phyloP scores from a whole-genome alignment of 2,797 vertebrate genomes.

The Spondyliosoma cantharus region DNA sequence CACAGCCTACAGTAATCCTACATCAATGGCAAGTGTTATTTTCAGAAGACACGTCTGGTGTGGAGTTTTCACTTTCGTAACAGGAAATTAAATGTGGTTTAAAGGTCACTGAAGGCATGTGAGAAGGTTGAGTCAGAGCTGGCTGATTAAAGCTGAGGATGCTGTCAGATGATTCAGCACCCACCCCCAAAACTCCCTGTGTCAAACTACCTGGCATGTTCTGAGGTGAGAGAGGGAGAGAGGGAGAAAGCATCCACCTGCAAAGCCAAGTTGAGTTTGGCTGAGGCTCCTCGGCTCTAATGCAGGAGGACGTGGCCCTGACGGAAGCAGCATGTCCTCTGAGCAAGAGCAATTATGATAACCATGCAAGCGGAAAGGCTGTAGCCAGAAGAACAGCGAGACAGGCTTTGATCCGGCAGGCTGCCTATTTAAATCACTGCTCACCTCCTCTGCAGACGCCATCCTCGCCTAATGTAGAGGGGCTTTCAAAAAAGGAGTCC shows the following conservation, averaged over 20 bases:
- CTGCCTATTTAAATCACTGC: slow-evolving; percentile 75
- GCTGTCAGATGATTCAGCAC: slow-evolving; percentile 6
- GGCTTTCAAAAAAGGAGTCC: slow-evolving; percentile 19
- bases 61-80: not conserved
- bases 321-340: slow-evolving; percentile 78
- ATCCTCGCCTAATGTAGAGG: slow-evolving; percentile 43
- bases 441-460: slow-evolving; percentile 62
- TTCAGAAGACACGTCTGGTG: not conserved
- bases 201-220: slow-evolving; percentile 38
- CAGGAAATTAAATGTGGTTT: not conserved
- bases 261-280: slow-evolving; percentile 46
- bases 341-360: slow-evolving; percentile 80
- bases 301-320: slow-evolving; percentile 64
- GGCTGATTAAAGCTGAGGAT: slow-evolving; percentile 9
- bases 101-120: slow-evolving; percentile 23
- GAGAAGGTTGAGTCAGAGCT: slow-evolving; percentile 5
- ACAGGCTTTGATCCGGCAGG: slow-evolving; percentile 75
- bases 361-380: slow-evolving; percentile 77
- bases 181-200: slow-evolving; percentile 9
- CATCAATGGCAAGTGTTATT: not conserved
- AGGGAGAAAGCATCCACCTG: slow-evolving; percentile 34
- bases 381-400: slow-evolving; percentile 64
- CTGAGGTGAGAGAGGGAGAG: not conserved
- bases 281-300: slow-evolving; percentile 64
- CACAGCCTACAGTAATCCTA: not conserved